phyloP scores from a whole-genome alignment of 2,888 invertebrate species.

The Xanthorhoe designata region DNA sequence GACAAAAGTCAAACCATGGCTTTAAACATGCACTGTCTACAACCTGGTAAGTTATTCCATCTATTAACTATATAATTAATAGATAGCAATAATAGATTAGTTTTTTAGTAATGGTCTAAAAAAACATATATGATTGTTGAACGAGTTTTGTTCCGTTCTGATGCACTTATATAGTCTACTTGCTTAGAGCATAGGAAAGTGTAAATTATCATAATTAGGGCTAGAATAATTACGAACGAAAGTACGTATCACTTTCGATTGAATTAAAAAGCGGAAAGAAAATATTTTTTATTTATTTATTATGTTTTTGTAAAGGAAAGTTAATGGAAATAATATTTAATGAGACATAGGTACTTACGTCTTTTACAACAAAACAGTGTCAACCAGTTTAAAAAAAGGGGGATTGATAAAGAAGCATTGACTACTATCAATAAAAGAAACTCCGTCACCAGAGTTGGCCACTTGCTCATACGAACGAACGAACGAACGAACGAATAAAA shows the following conservation, averaged over 20 bases:
- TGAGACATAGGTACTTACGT: background rate
- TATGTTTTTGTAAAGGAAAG: background rate
- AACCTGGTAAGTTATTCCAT: background rate
- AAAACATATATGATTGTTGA: slow-evolving; percentile 7
- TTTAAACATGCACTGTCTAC: background rate
- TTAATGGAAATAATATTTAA: background rate
- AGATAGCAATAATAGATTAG: slow-evolving; percentile 21
- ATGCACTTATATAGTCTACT: slow-evolving; percentile 38
- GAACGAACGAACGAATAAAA: no score
- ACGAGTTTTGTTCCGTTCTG: slow-evolving; percentile 38
- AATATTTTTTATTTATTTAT: background rate
- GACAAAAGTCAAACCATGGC: no score
- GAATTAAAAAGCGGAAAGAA: slow-evolving; percentile 36
- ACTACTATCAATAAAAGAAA: no score
- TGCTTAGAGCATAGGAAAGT: slow-evolving; percentile 34
- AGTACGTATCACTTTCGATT: slow-evolving; percentile 40
- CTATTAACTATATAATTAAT: background rate
- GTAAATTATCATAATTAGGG: slow-evolving; percentile 42
- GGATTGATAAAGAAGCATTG: no score
- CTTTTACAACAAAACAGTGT: no score
- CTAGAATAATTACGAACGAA: slow-evolving; percentile 38
- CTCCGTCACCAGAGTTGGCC: no score
- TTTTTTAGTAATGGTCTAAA: slow-evolving; percentile 20
- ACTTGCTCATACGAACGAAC: no score
- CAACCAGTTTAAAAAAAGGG: no score